These are phyloP conservation scores for Sarcophaga bullata DNA, from an alignment of 1,140 invertebrate species.

Conservation along the genomic window DNA sequence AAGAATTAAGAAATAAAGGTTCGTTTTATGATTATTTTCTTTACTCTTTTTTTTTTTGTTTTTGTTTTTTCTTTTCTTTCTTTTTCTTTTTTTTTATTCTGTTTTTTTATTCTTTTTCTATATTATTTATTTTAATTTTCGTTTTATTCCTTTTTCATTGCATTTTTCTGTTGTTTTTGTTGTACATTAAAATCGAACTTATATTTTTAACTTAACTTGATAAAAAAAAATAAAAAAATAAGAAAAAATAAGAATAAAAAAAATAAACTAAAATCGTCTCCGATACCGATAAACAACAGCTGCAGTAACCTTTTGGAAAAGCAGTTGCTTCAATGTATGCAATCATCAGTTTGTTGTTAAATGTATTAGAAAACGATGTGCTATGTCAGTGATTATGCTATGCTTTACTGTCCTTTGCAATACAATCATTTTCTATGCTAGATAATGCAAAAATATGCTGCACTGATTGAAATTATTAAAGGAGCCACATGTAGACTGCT, in stretches of 20 bases:
- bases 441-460: too few species aligned
- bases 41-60: background rate
- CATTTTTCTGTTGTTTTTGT: background rate
- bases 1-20: slow-evolving; percentile 38
- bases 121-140: background rate
- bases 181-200: slow-evolving; percentile 15
- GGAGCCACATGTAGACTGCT: too few species aligned
- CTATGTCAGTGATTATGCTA: too few species aligned
- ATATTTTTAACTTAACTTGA: background rate
- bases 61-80: background rate
- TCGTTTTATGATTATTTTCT: slow-evolving; percentile 7
- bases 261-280: background rate
- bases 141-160: too few species aligned
- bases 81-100: background rate
- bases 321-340: too few species aligned
- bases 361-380: too few species aligned
- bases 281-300: slow-evolving; percentile 7
- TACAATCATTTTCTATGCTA: too few species aligned
- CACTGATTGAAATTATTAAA: too few species aligned
- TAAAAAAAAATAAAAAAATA: background rate
- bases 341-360: too few species aligned
- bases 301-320: background rate
- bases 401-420: too few species aligned
- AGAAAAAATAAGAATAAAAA: background rate
- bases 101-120: background rate